A percentile compares a stretch with the other conserved stretches of the same genome.
phyloP scores from a whole-genome alignment of 2,888 invertebrate species.

The Microctonus brassicae region DNA sequence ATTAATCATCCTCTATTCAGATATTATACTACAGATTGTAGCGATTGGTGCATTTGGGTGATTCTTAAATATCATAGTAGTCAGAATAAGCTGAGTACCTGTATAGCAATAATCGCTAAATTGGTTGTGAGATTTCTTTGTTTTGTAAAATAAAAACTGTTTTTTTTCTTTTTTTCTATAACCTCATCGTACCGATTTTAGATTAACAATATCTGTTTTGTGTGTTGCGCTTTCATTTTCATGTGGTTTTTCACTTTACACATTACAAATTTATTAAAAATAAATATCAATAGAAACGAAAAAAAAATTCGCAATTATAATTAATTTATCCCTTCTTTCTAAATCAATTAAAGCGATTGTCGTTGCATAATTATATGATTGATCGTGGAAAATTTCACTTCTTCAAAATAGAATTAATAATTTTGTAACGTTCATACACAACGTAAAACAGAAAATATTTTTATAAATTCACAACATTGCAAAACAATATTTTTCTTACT shows the following conservation, averaged over 20 bases:
- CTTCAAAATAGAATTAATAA: neutral
- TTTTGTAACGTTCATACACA: neutral
- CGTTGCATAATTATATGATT: neutral
- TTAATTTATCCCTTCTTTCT: neutral
- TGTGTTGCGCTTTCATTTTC: neutral
- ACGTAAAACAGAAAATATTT: neutral
- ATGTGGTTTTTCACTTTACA: neutral
- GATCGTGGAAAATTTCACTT: neutral
- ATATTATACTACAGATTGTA: slow-evolving; percentile 48
- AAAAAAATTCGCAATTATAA: neutral
- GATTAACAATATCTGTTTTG: neutral
- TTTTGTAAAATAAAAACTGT: too few species aligned
- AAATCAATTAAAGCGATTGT: neutral
- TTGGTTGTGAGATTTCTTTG: slow-evolving; percentile 37
- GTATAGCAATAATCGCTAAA: slow-evolving; percentile 36
- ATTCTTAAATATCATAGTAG: slow-evolving; percentile 18
- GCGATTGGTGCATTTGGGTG: slow-evolving; percentile 44
- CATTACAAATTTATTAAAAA: neutral
- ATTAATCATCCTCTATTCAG: slow-evolving; percentile 64
- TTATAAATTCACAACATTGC: neutral
- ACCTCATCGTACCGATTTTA: neutral
- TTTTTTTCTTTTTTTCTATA: slow-evolving; percentile 23
- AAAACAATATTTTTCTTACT: neutral
- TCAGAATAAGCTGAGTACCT: slow-evolving; percentile 21
- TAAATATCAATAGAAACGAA: neutral